Evolutionary conservation across 2,888 invertebrate species (phyloP), one percentile per base, ranked within the genome.

Genomic region (Zaprionus lineosus): DNA sequence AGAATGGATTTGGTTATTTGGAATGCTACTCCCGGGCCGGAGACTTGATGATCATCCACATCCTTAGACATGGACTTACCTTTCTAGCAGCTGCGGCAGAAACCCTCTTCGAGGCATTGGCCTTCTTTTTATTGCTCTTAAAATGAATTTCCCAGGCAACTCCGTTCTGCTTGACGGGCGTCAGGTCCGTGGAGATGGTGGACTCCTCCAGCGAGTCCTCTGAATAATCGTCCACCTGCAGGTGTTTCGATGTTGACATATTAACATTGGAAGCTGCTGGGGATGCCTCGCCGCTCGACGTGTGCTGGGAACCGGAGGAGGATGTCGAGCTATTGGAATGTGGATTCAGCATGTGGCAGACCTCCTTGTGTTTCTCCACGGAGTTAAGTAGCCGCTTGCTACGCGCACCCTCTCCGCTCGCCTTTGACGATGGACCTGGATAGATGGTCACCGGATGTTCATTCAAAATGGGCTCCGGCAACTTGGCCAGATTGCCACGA

Each of bases 101-200:
- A 2, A 69, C 2, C 37, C 68, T 83, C 39, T 82, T 82, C 0
- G 66, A 33, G 6, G 21, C 28, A n/a, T 16, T 50, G 0, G 67
- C 14, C 21, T 65, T 73, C 52, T 82, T 78, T 14, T 67, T 82
- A 40, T 72, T 84, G 64, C 63, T 93, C 87, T 94, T 94, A 79
- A 96, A 92, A 64, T 95, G 94, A 66, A 96, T 95, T 91, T 96
- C 95, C 96, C 96, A 96, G 65, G 96, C 95, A 75, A 96, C 95
- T 87, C 95, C 95, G 87, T 94, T 94, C 82, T 95, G 92, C 91
- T 95, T 95, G 87, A 93, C 93, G 76, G 92, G 92, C 67, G 92
- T 92, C 53, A 91, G 90, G 26, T 92, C 92, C 8, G 89, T 89
- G 9, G 89, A 88, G 64, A 92, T 87, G 36, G 90, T 89, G 3